Evolutionary conservation across 2,797 vertebrate species (phyloP).

Genomic region (Phataginus tetradactyla): DNA sequence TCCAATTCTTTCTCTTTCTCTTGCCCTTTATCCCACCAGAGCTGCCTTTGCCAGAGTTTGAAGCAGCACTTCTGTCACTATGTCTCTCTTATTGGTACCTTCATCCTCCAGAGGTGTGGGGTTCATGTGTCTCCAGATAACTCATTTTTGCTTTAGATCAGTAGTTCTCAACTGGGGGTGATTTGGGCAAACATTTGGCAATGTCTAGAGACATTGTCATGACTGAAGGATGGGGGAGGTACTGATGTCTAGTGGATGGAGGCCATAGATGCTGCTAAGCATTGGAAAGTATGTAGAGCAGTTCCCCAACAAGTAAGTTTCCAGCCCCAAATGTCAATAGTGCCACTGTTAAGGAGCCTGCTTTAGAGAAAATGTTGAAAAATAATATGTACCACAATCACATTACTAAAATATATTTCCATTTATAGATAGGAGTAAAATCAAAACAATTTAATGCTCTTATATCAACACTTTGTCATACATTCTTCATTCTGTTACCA

Average conservation of each 20-base stretch:
- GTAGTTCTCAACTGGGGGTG: background rate
- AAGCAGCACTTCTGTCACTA: background rate
- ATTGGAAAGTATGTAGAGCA: background rate
- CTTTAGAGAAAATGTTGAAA: slow-evolving; percentile 9
- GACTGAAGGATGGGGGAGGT: background rate
- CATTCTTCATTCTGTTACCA: slow-evolving; percentile 74
- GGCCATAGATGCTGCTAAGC: background rate
- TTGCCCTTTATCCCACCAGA: background rate
- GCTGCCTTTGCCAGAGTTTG: background rate
- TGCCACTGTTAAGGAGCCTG: slow-evolving; percentile 54
- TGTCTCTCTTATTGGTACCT: background rate
- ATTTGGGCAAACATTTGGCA: background rate
- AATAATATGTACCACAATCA: background rate
- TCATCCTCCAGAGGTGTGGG: rapidly evolving
- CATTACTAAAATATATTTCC: slow-evolving; percentile 6
- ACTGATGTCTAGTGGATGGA: background rate
- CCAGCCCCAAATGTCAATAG: slow-evolving; percentile 11
- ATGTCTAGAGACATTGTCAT: background rate
- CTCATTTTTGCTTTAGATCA: background rate
- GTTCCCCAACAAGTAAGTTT: background rate
- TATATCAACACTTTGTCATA: background rate
- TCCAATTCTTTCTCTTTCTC: background rate
- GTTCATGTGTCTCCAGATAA: background rate
- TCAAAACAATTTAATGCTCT: background rate
- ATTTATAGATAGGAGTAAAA: background rate